Evolutionary conservation across 2,888 invertebrate genomes (phyloP).

Genomic region (Harpalus rubripes): DNA sequence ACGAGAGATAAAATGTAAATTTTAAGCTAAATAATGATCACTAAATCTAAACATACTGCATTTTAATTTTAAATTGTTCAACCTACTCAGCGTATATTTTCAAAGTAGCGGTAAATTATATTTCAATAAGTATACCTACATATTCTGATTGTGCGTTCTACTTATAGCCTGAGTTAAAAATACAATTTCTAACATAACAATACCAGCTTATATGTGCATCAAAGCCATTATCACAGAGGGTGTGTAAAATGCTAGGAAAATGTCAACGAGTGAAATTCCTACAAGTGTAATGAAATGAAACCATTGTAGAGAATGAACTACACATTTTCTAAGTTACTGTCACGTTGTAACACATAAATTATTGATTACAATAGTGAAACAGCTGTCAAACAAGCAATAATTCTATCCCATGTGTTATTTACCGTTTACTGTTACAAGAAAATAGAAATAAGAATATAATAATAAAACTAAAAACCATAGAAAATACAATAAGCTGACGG

Average conservation of each 20-base stretch:
- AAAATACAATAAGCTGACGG: not conserved
- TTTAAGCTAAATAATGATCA: not conserved
- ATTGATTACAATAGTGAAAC: not conserved
- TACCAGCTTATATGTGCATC: not conserved
- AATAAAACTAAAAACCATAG: not conserved
- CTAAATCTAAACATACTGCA: not conserved
- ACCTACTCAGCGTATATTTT: constrained; percentile 14
- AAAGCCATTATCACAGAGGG: not conserved
- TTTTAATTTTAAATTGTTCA: constrained; percentile 16
- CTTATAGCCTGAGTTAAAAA: constrained; percentile 10
- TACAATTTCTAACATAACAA: not conserved
- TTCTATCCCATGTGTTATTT: not conserved
- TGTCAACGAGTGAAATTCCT: not conserved
- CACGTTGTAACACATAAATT: not conserved
- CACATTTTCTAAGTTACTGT: not conserved
- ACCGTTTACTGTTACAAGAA: not conserved
- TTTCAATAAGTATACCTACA: constrained; percentile 17
- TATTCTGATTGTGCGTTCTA: constrained; percentile 19
- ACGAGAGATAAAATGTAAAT: not conserved
- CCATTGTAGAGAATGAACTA: not conserved
- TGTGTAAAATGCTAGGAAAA: not conserved
- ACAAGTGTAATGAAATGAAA: not conserved
- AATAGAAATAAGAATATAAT: not conserved
- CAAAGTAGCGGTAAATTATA: constrained; percentile 22
- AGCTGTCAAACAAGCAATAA: not conserved